Percentiles rank a stretch among this genome's conserved stretches.
phyloP scores from a whole-genome alignment of 1,140 invertebrate genomes.

The Drosophila littoralis region DNA sequence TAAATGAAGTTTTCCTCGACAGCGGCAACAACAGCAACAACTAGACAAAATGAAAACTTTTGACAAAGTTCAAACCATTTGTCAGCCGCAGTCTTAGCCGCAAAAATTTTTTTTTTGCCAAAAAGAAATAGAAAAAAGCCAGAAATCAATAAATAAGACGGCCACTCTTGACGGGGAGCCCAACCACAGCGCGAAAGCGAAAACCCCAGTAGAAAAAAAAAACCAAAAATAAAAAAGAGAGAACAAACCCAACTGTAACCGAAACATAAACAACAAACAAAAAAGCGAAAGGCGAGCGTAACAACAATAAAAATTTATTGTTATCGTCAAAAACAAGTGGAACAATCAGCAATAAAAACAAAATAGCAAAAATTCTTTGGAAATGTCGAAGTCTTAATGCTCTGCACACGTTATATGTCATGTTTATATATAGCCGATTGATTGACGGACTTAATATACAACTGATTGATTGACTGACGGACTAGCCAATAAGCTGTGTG shows the following conservation, averaged over 20 bases:
- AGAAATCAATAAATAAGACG: conserved; percentile 68
- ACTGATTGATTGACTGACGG: no score
- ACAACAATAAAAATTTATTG: conserved; percentile 80
- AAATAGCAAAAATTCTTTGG: conserved; percentile 21
- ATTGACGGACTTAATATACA: background rate
- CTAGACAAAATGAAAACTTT: conserved; percentile 32
- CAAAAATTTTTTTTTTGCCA: conserved; percentile 36
- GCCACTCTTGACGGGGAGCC: conserved; percentile 11
- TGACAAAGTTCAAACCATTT: conserved; percentile 65
- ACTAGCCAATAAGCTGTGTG: no score
- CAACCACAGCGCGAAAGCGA: conserved; percentile 14
- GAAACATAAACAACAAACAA: conserved; percentile 54
- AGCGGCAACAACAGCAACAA: conserved; percentile 24
- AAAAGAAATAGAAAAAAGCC: conserved; percentile 27
- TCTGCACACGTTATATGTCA: background rate
- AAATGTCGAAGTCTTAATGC: conserved; percentile 7
- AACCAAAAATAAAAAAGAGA: conserved; percentile 9
- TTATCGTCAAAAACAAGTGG: conserved; percentile 72
- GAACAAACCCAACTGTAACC: conserved; percentile 31
- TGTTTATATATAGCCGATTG: no score
- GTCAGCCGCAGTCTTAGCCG: conserved; percentile 50
- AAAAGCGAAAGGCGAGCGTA: conserved; percentile 53
- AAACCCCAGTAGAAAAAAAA: conserved; percentile 16
- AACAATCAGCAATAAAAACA: conserved; percentile 79
- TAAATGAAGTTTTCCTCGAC: conserved; percentile 53